These are phyloP conservation scores for Ianthella basta DNA, from an alignment of 37 sponge, comb jelly and placozoan genomes.

Conservation along the genomic window DNA sequence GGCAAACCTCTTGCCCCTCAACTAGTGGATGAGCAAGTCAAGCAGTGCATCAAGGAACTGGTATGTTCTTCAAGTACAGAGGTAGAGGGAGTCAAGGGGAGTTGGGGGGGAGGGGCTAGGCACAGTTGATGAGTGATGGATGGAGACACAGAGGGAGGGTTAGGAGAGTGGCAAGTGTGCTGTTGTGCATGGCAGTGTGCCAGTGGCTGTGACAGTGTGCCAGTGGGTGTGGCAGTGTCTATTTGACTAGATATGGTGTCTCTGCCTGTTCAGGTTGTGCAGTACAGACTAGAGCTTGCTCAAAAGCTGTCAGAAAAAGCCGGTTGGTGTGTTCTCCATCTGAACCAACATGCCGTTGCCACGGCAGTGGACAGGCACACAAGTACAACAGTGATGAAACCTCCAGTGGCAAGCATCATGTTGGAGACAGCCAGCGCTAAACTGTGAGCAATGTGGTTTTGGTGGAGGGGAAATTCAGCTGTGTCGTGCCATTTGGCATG, in stretches of 20 bases:
- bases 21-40: not conserved
- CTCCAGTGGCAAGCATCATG: slow-evolving; percentile 41
- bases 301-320: slow-evolving; percentile 17
- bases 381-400: not conserved
- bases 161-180: not conserved
- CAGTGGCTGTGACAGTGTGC: not conserved
- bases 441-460: slow-evolving; percentile 28
- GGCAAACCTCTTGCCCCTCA: not conserved
- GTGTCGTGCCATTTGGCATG: not conserved
- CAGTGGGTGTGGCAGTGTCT: not conserved
- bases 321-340: slow-evolving; percentile 56
- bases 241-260: not conserved
- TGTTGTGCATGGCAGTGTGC: not conserved
- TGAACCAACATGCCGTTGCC: slow-evolving; percentile 30
- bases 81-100: too few relatives aligned
- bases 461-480: not conserved
- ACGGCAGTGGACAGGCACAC: slow-evolving; percentile 27
- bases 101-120: too few relatives aligned
- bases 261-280: slow-evolving; percentile 41
- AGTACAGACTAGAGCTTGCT: slow-evolving; percentile 36
- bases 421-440: slow-evolving; percentile 60
- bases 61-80: not conserved
- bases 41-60: slow-evolving; percentile 27
- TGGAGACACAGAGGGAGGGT: too few relatives aligned
- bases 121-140: too few relatives aligned